Conservation (phyloP, 2,797 vertebrate genomes). For the Arremon aurantiirostris region DNA sequence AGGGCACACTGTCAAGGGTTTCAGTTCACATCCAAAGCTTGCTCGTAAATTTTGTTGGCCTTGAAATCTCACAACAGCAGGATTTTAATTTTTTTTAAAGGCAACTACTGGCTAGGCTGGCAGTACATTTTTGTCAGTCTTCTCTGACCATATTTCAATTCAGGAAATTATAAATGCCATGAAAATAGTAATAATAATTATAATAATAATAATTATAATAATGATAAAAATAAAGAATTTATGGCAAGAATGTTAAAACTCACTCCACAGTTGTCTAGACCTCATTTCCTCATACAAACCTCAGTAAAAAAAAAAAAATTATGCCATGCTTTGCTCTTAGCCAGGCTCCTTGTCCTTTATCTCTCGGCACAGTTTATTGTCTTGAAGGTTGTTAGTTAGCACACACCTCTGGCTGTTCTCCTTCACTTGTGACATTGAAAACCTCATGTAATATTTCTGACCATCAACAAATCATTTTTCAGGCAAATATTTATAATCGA, state of each 20-base stretch:
- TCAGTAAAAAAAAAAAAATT: background rate
- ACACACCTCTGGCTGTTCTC: background rate
- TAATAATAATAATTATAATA: too few species aligned
- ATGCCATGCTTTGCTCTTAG: background rate
- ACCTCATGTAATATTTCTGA: background rate
- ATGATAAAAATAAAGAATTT: background rate
- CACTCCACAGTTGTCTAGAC: background rate
- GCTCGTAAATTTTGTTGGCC: background rate
- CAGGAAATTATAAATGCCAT: background rate
- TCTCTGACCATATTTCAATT: background rate
- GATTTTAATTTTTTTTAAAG: background rate
- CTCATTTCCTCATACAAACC: background rate
- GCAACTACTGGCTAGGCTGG: background rate
- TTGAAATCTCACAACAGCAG: background rate
- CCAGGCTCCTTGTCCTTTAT: background rate
- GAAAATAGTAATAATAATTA: background rate
- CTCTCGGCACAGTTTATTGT: background rate
- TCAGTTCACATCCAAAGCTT: background rate
- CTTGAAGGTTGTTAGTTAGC: background rate
- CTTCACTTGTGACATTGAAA: background rate
- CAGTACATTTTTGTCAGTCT: background rate
- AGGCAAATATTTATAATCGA: background rate
- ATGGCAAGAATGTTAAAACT: background rate
- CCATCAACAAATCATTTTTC: background rate
- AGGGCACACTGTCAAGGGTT: constrained; percentile 13